Evolutionary conservation across 2,113 vertebrate genomes (phyloP).

Genomic region (Probosciger aterrimus): DNA sequence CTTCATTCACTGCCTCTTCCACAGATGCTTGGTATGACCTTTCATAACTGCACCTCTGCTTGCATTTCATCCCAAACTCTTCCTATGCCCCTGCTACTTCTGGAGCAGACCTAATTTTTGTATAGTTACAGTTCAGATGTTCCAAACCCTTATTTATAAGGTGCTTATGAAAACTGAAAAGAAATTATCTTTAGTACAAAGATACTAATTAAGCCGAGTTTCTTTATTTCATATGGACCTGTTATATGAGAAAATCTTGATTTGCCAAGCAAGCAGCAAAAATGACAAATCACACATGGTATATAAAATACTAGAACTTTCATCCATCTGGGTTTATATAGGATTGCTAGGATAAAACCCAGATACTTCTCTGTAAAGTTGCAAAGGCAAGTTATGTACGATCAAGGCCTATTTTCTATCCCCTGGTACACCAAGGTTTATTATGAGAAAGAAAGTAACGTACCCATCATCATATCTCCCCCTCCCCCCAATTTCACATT

Average conservation of each 20-base stretch:
- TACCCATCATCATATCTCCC: background rate
- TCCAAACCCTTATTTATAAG: background rate
- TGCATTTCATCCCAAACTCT: background rate
- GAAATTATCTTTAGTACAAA: background rate
- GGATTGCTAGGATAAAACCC: background rate
- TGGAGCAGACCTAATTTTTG: background rate
- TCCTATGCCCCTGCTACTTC: background rate
- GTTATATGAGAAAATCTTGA: background rate
- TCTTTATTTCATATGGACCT: background rate
- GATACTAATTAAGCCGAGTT: background rate
- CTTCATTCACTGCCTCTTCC: background rate
- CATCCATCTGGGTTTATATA: background rate
- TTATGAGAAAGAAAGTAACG: background rate
- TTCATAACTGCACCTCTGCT: background rate
- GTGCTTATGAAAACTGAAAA: background rate
- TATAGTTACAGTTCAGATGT: background rate
- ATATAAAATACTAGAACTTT: background rate
- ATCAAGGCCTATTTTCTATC: background rate
- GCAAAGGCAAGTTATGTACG: background rate
- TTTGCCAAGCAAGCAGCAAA: background rate
- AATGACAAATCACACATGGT: background rate
- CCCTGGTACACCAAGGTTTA: background rate
- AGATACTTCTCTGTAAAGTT: background rate
- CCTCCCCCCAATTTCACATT: background rate
- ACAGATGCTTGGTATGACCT: rapidly evolving